phyloP scores from a whole-genome alignment of 1,140 invertebrate species.

The Drosophila grimshawi region DNA sequence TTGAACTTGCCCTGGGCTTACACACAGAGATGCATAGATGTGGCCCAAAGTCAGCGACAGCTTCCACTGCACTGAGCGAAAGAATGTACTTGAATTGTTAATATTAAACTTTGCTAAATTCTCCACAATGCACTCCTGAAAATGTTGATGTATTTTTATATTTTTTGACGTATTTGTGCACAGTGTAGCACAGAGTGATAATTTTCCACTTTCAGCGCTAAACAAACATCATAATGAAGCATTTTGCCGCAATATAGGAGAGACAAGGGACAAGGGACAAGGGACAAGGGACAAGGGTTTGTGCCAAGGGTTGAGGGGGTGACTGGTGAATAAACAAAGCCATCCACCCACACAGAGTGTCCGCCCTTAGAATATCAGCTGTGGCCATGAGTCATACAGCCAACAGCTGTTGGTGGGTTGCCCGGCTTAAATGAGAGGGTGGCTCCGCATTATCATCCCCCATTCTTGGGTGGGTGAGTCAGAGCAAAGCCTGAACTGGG shows the following conservation, averaged over 20 bases:
- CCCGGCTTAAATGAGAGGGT: constrained; percentile 30
- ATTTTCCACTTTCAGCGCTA: constrained; percentile 59
- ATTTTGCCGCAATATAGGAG: constrained; percentile 62
- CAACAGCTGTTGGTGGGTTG: constrained; percentile 39
- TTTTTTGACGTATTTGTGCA: constrained; percentile 2
- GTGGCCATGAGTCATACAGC: constrained; percentile 61
- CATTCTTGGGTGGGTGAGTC: constrained; percentile 54
- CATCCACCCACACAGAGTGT: constrained; percentile 13
- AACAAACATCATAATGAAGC: constrained; percentile 78
- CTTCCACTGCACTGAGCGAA: constrained; percentile 42
- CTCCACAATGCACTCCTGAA: no score
- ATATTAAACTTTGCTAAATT: background rate
- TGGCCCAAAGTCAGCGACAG: constrained; percentile 21
- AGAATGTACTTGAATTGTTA: background rate
- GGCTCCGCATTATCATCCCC: constrained; percentile 31
- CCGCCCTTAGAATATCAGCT: constrained; percentile 49
- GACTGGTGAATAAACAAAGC: constrained; percentile 28
- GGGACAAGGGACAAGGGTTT: constrained; percentile 28
- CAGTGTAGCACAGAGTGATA: constrained; percentile 40
- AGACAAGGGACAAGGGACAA: constrained; percentile 20
- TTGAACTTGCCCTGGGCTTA: constrained; percentile 63
- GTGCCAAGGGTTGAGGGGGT: background rate
- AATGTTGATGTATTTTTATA: background rate
- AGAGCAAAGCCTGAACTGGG: constrained; percentile 22
- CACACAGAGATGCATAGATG: background rate